Percentiles rank a stretch among this genome's conserved stretches.
Evolutionary conservation across 1,140 invertebrate genomes (phyloP).

Genomic region (Drosophila albomicans): DNA sequence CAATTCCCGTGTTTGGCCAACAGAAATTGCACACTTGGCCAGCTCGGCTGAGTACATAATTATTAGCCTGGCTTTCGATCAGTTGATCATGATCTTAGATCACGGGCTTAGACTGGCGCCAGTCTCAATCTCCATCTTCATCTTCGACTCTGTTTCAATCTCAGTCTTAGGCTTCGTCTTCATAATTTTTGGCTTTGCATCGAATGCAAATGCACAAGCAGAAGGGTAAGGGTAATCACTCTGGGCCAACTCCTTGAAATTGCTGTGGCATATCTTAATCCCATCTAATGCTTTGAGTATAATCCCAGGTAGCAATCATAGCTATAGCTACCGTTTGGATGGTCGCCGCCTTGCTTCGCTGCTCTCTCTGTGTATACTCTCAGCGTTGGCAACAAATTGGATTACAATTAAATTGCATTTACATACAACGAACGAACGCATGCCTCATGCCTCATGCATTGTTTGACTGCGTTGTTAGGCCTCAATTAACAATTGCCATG

Average conservation of each 20-base stretch:
- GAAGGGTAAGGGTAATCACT: constrained; percentile 51
- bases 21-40: constrained; percentile 53
- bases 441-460: constrained; percentile 41
- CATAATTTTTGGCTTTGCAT: constrained; percentile 44
- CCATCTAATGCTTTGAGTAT: constrained; percentile 65
- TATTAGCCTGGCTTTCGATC: constrained; percentile 35
- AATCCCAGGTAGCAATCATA: constrained; percentile 55
- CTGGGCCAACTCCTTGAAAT: constrained; percentile 29
- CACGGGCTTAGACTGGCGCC: constrained; percentile 68
- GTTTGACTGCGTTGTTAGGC: constrained; percentile 40
- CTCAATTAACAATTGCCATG: constrained; percentile 69
- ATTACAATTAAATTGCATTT: constrained; percentile 83
- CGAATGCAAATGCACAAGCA: constrained; percentile 1
- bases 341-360: constrained; percentile 11
- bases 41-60: constrained; percentile 66
- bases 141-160: not conserved
- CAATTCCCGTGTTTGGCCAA: constrained; percentile 68
- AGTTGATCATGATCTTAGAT: constrained; percentile 4
- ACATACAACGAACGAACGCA: constrained; percentile 50
- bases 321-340: constrained; percentile 56
- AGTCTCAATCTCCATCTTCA: constrained; percentile 6
- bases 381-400: constrained; percentile 74
- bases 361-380: constrained; percentile 1
- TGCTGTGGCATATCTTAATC: constrained; percentile 65
- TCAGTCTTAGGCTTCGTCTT: constrained; percentile 21